Percentiles rank a stretch among this genome's conserved stretches.
phyloP scores from a whole-genome alignment of 92 coral and sea anemone genomes.

The Zoanthus sociatus region DNA sequence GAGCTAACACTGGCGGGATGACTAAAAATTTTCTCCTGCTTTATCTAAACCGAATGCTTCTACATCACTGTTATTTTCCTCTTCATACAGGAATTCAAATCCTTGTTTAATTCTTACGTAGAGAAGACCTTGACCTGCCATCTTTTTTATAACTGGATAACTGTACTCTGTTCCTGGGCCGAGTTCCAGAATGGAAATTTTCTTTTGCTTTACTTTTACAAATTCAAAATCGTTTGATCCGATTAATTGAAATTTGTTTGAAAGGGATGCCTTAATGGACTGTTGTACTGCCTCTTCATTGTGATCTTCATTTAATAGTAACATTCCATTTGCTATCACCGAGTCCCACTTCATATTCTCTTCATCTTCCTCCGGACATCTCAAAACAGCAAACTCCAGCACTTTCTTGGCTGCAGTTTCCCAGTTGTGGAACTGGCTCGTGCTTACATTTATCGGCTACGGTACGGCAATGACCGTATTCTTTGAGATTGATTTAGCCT shows the following conservation, averaged over 20 bases:
- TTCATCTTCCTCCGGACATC: slow-evolving; percentile 16
- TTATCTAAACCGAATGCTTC: not conserved
- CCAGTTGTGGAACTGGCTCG: slow-evolving; percentile 38
- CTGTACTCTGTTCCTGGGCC: slow-evolving; percentile 65
- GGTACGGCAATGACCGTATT: slow-evolving; percentile 18
- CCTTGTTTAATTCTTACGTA: slow-evolving; percentile 45
- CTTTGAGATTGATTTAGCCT: slow-evolving; percentile 24
- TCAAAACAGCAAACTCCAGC: slow-evolving; percentile 18
- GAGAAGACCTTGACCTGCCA: slow-evolving; percentile 64
- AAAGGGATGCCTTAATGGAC: slow-evolving; percentile 39
- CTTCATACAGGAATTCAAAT: slow-evolving; percentile 25
- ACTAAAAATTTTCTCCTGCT: slow-evolving; percentile 8
- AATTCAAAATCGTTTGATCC: slow-evolving; percentile 55
- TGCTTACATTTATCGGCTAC: slow-evolving; percentile 19
- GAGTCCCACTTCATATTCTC: slow-evolving; percentile 57
- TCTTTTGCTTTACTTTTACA: slow-evolving; percentile 59
- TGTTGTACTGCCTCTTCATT: slow-evolving; percentile 55
- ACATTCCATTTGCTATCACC: slow-evolving; percentile 59
- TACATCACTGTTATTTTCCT: not conserved
- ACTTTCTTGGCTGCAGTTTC: slow-evolving; percentile 26
- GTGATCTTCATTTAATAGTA: slow-evolving; percentile 52
- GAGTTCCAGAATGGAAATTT: slow-evolving; percentile 40
- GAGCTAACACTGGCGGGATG: slow-evolving; percentile 13
- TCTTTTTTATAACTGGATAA: slow-evolving; percentile 60
- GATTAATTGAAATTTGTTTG: slow-evolving; percentile 40